These are phyloP conservation scores for Drosophila conformis DNA, from an alignment of 2,888 invertebrate species.

Conservation along the genomic window DNA sequence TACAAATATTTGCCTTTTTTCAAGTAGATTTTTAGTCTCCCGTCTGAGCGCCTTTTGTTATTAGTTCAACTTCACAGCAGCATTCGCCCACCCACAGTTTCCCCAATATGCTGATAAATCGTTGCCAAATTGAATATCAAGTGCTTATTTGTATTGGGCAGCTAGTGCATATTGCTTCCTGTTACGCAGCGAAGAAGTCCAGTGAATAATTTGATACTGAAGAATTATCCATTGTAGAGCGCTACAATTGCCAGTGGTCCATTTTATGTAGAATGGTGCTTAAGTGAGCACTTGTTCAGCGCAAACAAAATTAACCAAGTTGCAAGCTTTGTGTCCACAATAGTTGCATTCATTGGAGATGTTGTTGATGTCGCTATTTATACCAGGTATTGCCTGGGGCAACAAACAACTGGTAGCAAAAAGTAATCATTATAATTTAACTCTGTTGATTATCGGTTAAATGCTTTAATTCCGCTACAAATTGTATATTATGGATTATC, in stretches of 20 bases:
- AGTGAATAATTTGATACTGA: constrained; percentile 64
- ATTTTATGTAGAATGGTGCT: constrained; percentile 23
- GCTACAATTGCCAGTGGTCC: constrained; percentile 23
- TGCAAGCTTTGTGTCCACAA: constrained; percentile 48
- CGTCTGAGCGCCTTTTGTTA: constrained; percentile 72
- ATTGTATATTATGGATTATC: background rate
- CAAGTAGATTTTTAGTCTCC: constrained; percentile 74
- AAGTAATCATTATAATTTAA: constrained; percentile 1
- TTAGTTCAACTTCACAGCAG: constrained; percentile 42
- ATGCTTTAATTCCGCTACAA: background rate
- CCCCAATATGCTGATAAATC: constrained; percentile 64
- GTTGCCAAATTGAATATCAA: constrained; percentile 75
- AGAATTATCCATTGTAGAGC: constrained; percentile 50
- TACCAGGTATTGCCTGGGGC: background rate
- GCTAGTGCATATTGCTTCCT: constrained; percentile 32
- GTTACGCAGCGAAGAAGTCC: constrained; percentile 2
- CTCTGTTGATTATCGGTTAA: constrained; percentile 4
- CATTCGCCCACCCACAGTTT: background rate
- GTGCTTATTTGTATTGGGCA: constrained; percentile 73
- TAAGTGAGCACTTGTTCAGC: constrained; percentile 56
- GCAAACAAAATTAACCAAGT: constrained; percentile 66
- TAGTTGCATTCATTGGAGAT: constrained; percentile 10
- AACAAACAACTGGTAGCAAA: constrained; percentile 4
- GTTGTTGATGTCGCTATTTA: constrained; percentile 1
- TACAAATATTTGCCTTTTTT: constrained; percentile 78